phyloP scores from a whole-genome alignment of 2,888 invertebrate species.

The Lagria hirta region DNA sequence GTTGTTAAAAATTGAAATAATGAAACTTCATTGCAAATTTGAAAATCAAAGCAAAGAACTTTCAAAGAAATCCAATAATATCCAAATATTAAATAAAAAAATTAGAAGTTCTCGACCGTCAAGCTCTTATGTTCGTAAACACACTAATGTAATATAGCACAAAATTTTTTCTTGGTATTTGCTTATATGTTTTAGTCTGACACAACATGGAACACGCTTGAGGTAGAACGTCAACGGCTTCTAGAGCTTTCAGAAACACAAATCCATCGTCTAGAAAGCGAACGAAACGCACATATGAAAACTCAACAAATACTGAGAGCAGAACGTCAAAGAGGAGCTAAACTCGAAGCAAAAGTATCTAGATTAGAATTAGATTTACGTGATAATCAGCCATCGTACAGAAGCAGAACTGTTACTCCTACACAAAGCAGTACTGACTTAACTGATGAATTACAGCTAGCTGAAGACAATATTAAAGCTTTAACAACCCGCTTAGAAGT shows the following conservation, averaged over 20 bases:
- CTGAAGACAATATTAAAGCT: conserved; percentile 67
- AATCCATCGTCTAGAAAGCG: conserved; percentile 61
- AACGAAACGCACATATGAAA: conserved; percentile 52
- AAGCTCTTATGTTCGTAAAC: conserved; percentile 25
- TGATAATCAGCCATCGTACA: conserved; percentile 35
- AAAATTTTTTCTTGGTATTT: conserved; percentile 2
- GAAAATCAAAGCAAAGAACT: conserved; percentile 57
- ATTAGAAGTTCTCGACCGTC: conserved; percentile 34
- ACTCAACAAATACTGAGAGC: conserved; percentile 48
- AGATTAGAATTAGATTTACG: conserved; percentile 60
- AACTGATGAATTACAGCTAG: conserved; percentile 58
- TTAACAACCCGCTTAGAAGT: conserved; percentile 65
- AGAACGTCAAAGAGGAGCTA: conserved; percentile 61
- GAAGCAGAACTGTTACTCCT: conserved; percentile 11
- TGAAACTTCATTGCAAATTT: conserved; percentile 57
- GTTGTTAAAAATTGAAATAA: conserved; percentile 44
- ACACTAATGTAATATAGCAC: conserved; percentile 16
- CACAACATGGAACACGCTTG: conserved; percentile 55
- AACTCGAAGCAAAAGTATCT: conserved; percentile 59
- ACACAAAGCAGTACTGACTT: conserved; percentile 4
- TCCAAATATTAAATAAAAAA: conserved; percentile 56
- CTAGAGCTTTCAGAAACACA: conserved; percentile 61
- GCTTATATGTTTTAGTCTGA: conserved; percentile 12
- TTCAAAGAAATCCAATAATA: conserved; percentile 55
- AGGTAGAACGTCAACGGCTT: conserved; percentile 64